A percentile compares a stretch with the other conserved stretches of the same genome.
Evolutionary conservation across 2,888 invertebrate genomes (phyloP).

Genomic region (Synergus itoensis): DNA sequence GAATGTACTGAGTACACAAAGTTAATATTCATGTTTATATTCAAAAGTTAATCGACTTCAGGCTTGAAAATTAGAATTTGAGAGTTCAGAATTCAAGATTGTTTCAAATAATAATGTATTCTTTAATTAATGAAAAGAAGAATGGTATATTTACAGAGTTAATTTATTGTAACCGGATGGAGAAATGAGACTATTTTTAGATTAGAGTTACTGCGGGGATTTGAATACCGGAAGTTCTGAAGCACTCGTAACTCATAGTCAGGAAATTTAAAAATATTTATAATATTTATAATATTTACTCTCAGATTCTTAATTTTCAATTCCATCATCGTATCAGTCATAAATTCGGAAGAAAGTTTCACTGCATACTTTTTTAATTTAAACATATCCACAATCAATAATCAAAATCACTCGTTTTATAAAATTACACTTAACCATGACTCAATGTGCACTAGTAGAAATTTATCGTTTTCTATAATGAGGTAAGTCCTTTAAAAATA

Average conservation of each 20-base stretch:
- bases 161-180: not conserved
- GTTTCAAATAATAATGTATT: not conserved
- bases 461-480: not conserved
- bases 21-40: not conserved
- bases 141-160: not conserved
- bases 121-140: not conserved
- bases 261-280: too few relatives aligned
- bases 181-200: not conserved
- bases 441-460: slow-evolving; percentile 24
- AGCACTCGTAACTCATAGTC: too few relatives aligned
- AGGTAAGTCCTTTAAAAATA: slow-evolving; percentile 36
- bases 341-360: not conserved
- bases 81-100: not conserved
- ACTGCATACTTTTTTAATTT: not conserved
- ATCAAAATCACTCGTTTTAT: not conserved
- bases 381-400: not conserved
- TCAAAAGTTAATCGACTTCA: slow-evolving; percentile 3
- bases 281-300: too few relatives aligned
- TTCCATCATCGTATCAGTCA: slow-evolving; percentile 1
- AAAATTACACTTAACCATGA: not conserved
- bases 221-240: not conserved
- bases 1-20: not conserved
- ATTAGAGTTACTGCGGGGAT: not conserved
- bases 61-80: slow-evolving; percentile 9
- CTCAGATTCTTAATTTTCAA: slow-evolving; percentile 29